Evolutionary conservation across 2,797 vertebrate genomes (phyloP).

Genomic region (Galago senegalensis): DNA sequence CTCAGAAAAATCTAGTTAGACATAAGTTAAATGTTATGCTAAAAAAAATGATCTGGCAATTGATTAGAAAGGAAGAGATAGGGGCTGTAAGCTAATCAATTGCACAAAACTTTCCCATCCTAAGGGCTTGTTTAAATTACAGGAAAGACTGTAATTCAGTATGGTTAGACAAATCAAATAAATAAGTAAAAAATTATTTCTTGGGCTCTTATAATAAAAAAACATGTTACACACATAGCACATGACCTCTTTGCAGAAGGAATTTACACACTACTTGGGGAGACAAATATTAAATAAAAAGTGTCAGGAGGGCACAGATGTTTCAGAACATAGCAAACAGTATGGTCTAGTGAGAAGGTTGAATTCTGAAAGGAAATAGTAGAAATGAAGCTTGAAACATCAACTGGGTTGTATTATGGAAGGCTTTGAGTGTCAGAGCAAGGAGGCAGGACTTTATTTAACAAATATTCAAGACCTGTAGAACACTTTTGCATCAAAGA

Average conservation of each 20-base stretch:
- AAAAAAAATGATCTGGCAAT: not conserved
- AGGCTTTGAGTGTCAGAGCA: not conserved
- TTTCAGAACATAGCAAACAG: not conserved
- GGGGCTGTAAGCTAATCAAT: not conserved
- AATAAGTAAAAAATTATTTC: not conserved
- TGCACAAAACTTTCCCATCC: not conserved
- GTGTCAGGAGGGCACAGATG: not conserved
- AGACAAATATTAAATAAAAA: not conserved
- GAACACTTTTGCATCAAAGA: not conserved
- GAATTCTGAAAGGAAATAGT: not conserved
- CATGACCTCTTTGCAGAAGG: not conserved
- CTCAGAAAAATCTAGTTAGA: not conserved
- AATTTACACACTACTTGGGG: not conserved
- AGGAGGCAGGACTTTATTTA: constrained; percentile 6
- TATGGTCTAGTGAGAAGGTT: not conserved
- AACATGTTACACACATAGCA: not conserved
- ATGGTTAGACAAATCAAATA: constrained; percentile 31
- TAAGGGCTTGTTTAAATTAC: constrained; percentile 15
- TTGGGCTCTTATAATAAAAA: not conserved
- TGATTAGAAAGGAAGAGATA: not conserved
- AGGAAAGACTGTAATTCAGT: constrained; percentile 15
- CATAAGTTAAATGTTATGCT: constrained; percentile 1
- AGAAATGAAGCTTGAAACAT: not conserved
- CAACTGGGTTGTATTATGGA: not conserved
- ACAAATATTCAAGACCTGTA: not conserved